phyloP scores from a whole-genome alignment of 1,140 invertebrate genomes.

The Cyrtorhinus lividipennis region DNA sequence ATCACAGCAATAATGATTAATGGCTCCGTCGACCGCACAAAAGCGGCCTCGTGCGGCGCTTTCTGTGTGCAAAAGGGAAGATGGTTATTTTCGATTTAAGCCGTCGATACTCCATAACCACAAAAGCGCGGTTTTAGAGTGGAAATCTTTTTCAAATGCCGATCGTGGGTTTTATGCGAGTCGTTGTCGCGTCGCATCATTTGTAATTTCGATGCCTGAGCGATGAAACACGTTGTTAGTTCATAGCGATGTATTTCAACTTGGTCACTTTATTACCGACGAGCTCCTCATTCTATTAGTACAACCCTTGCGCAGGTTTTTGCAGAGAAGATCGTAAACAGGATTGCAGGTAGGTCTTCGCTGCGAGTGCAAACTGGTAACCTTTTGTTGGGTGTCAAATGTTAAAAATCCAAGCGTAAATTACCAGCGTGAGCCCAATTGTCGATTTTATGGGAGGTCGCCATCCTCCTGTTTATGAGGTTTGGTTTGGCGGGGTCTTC shows the following conservation, averaged over 20 bases:
- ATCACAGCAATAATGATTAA: neutral
- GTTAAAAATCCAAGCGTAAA: neutral
- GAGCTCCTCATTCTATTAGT: neutral
- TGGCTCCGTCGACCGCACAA: neutral
- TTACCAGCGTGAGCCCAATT: neutral
- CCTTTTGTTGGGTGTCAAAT: neutral
- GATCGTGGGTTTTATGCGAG: neutral
- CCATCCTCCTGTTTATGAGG: neutral
- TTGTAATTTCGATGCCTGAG: neutral
- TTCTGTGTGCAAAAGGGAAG: neutral
- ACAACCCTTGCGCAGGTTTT: no score
- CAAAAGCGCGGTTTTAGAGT: neutral
- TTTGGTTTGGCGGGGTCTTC: neutral
- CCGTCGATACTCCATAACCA: neutral
- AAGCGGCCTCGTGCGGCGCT: neutral
- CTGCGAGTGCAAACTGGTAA: no score
- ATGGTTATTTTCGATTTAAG: neutral
- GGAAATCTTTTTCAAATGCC: neutral
- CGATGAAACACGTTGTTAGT: neutral
- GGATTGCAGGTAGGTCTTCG: no score
- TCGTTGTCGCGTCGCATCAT: neutral
- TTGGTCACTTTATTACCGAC: neutral
- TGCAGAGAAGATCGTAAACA: no score
- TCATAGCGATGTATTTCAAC: neutral
- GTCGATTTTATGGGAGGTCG: neutral